Percentiles rank a stretch among this genome's conserved stretches.
These are phyloP conservation scores for Cantharis nigra DNA, from an alignment of 2,888 invertebrate species.

Conservation along the genomic window DNA sequence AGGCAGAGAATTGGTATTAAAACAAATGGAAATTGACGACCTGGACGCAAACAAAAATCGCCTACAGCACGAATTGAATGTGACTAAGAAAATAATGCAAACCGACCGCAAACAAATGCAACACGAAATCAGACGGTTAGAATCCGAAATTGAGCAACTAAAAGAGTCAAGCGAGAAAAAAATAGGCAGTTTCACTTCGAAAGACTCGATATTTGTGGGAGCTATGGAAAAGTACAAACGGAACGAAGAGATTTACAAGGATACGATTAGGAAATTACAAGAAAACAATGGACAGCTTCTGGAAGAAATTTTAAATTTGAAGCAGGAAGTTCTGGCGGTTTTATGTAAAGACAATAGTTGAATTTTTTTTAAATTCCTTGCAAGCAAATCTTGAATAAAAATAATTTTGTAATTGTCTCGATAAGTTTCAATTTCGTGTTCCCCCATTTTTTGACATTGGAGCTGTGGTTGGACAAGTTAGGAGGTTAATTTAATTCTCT, in stretches of 20 bases:
- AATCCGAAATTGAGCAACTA: conserved; percentile 5
- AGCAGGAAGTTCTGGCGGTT: conserved; percentile 11
- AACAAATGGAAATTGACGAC: neutral
- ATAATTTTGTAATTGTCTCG: too few species aligned
- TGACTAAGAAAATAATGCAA: neutral
- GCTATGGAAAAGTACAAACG: conserved; percentile 19
- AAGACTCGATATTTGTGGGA: conserved; percentile 7
- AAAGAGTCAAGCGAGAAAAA: neutral
- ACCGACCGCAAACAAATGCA: neutral
- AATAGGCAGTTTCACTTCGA: conserved; percentile 17
- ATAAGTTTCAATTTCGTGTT: too few species aligned
- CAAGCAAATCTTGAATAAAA: neutral
- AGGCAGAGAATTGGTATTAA: neutral
- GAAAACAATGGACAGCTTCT: conserved; percentile 26
- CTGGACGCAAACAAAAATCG: neutral
- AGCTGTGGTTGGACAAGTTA: too few species aligned
- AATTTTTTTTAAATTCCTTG: neutral
- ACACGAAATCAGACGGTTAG: conserved; percentile 5
- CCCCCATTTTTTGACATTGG: too few species aligned
- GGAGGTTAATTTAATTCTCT: too few species aligned
- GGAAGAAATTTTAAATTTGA: conserved; percentile 21
- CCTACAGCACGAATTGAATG: conserved; percentile 2
- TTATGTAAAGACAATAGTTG: neutral
- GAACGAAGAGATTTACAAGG: conserved; percentile 25
- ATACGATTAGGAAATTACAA: conserved; percentile 29